Evolutionary conservation across 2,797 vertebrate species (phyloP).

Genomic region (Oreochromis grahami): DNA sequence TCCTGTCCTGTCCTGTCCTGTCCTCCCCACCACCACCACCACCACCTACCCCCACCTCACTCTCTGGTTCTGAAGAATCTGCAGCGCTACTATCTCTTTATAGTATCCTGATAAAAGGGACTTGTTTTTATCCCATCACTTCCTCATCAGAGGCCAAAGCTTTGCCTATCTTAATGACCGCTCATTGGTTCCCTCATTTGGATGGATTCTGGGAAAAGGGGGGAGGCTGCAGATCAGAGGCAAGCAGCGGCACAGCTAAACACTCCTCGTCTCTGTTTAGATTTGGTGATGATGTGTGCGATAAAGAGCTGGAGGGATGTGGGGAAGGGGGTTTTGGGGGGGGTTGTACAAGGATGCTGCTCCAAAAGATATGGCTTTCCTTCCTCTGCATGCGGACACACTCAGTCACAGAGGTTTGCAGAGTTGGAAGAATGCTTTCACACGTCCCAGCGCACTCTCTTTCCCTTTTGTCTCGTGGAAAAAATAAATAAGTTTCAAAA

Average conservation of each 20-base stretch:
- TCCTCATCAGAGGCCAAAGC: constrained; percentile 66
- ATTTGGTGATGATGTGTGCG: constrained; percentile 59
- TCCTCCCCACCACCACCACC: background rate
- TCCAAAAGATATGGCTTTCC: constrained; percentile 69
- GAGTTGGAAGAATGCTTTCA: constrained; percentile 25
- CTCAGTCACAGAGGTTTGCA: constrained; percentile 5
- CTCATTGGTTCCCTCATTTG: constrained; percentile 51
- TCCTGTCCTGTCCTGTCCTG: constrained; percentile 7
- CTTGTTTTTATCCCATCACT: constrained; percentile 54
- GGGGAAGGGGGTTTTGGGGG: background rate
- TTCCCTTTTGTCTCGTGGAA: constrained; percentile 15
- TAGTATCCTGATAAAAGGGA: constrained; percentile 61
- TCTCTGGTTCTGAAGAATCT: constrained; percentile 50
- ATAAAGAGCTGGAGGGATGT: constrained; percentile 55
- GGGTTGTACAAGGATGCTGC: constrained; percentile 39
- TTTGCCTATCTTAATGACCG: constrained; percentile 66
- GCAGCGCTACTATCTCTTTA: constrained; percentile 34
- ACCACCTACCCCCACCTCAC: background rate
- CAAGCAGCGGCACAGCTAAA: constrained; percentile 58
- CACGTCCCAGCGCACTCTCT: constrained; percentile 12
- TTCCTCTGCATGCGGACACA: constrained; percentile 61
- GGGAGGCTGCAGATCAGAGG: constrained; percentile 61
- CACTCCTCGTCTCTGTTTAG: constrained; percentile 67
- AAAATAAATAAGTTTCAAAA: background rate
- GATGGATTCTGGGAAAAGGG: constrained; percentile 61